phyloP scores from a whole-genome alignment of 2,888 invertebrate species.

The Blastobasis lacticolella region DNA sequence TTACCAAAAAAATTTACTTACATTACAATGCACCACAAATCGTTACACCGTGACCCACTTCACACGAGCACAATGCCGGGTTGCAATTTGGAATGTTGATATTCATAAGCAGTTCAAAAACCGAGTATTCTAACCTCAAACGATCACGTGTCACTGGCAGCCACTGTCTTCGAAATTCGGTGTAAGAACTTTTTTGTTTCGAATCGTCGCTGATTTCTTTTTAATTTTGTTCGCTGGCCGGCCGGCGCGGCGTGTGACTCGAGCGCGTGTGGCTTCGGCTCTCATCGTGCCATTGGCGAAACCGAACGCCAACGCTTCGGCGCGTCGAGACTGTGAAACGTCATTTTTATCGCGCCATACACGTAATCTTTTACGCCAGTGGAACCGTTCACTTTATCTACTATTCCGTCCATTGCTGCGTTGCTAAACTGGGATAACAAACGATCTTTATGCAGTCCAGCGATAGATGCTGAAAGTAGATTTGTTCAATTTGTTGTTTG shows the following conservation, averaged over 20 bases:
- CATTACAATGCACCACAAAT: slow-evolving; percentile 16
- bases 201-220: neutral
- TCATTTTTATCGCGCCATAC: slow-evolving; percentile 52
- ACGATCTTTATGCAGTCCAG: neutral
- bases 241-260: slow-evolving; percentile 37
- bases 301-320: slow-evolving; percentile 20
- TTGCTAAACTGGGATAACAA: too few species aligned
- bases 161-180: neutral
- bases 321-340: slow-evolving; percentile 33
- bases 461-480: slow-evolving; percentile 9
- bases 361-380: slow-evolving; percentile 32
- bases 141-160: slow-evolving; percentile 17
- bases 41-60: slow-evolving; percentile 23
- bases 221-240: slow-evolving; percentile 10
- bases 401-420: neutral
- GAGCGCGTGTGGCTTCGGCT: slow-evolving; percentile 27
- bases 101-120: neutral
- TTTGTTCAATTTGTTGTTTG: too few species aligned
- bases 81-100: slow-evolving; percentile 16
- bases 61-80: slow-evolving; percentile 24
- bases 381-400: neutral
- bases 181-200: neutral
- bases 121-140: slow-evolving; percentile 28
- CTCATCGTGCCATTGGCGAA: slow-evolving; percentile 27
- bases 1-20: slow-evolving; percentile 14